Evolutionary conservation across 2,113 vertebrate species (phyloP).

Genomic region (Phrynocephalus versicolor): DNA sequence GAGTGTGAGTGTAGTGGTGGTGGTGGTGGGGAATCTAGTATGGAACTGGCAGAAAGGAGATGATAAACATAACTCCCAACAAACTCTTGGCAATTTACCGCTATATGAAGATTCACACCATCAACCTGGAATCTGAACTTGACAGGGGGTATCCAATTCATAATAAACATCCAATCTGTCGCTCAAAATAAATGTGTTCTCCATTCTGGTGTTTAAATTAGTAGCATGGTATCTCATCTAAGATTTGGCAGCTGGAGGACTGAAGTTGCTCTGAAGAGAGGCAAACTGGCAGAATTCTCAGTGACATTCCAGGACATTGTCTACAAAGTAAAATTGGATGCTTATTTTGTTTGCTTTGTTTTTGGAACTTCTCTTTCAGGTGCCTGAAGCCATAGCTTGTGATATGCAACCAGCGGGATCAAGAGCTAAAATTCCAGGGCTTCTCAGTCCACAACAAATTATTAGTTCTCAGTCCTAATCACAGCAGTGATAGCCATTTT

Average conservation of each 20-base stretch:
- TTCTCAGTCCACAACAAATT: neutral
- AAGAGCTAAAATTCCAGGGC: neutral
- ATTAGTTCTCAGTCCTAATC: neutral
- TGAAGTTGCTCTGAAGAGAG: neutral
- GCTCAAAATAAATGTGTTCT: slow-evolving; percentile 20
- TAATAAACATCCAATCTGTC: slow-evolving; percentile 8
- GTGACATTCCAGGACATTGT: slow-evolving; percentile 11
- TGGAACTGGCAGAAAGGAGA: neutral
- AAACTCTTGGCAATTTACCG: neutral
- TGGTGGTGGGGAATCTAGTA: too few relatives aligned
- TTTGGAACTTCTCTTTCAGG: neutral
- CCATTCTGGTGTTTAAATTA: neutral
- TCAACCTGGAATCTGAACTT: slow-evolving; percentile 7
- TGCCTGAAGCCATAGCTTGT: neutral
- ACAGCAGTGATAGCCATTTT: too few relatives aligned
- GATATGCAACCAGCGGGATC: neutral
- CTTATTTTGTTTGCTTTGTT: neutral
- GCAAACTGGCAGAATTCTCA: neutral
- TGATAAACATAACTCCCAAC: neutral
- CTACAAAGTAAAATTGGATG: neutral
- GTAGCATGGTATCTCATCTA: slow-evolving; percentile 8
- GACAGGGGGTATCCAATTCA: neutral
- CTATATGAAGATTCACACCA: slow-evolving; percentile 9
- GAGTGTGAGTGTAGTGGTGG: too few relatives aligned
- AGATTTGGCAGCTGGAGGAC: slow-evolving; percentile 2